phyloP scores from a whole-genome alignment of 2,797 vertebrate species.

The Labeo calbasu region DNA sequence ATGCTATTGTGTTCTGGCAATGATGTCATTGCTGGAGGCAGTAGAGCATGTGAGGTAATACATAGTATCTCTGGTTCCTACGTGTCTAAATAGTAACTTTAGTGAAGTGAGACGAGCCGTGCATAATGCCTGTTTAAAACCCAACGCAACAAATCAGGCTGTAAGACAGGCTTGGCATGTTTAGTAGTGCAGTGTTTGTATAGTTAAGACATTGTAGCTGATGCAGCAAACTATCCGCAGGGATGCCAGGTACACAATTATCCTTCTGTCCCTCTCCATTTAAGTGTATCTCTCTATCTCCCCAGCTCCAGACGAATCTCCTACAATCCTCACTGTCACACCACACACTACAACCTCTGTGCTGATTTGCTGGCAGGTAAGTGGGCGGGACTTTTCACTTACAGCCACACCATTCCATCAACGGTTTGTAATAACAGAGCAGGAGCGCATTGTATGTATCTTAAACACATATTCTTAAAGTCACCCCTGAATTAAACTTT shows the following conservation, averaged over 20 bases:
- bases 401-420: constrained; percentile 9
- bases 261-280: background rate
- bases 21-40: constrained; percentile 55
- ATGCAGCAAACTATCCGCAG: background rate
- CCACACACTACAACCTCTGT: constrained; percentile 95
- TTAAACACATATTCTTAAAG: constrained; percentile 29
- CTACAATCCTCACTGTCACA: constrained; percentile 88
- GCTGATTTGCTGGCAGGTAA: constrained; percentile 95
- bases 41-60: constrained; percentile 63
- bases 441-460: background rate
- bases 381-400: background rate
- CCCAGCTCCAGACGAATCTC: constrained; percentile 81
- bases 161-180: constrained; percentile 51
- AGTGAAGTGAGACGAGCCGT: constrained; percentile 19
- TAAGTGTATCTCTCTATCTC: background rate
- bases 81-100: constrained; percentile 49
- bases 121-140: constrained; percentile 38
- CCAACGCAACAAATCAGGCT: constrained; percentile 44
- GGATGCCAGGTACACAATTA: background rate
- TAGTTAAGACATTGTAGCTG: constrained; percentile 9
- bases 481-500: constrained; percentile 8
- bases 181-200: constrained; percentile 40
- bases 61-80: constrained; percentile 59
- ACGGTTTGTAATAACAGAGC: constrained; percentile 37
- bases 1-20: constrained; percentile 13